These are phyloP conservation scores for Lucilia cuprina DNA, from an alignment of 1,140 invertebrate genomes.

Conservation along the genomic window DNA sequence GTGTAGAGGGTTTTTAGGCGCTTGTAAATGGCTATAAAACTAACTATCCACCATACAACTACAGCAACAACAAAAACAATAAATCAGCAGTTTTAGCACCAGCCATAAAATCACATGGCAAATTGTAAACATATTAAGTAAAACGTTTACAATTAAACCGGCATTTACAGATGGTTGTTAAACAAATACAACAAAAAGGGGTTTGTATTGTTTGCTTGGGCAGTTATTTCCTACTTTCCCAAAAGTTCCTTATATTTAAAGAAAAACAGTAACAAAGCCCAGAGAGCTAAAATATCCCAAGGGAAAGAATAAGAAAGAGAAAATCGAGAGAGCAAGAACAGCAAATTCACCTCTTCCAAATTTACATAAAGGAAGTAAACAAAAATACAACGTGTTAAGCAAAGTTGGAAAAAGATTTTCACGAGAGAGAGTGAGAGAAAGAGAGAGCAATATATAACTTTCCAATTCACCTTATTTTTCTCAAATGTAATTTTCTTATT, in stretches of 20 bases:
- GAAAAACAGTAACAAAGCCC: background rate
- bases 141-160: slow-evolving; percentile 29
- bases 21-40: background rate
- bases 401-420: background rate
- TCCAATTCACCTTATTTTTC: background rate
- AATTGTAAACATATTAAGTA: slow-evolving; percentile 32
- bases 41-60: background rate
- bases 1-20: background rate
- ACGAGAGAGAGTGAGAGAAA: background rate
- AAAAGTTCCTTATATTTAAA: background rate
- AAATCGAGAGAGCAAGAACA: background rate
- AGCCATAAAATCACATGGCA: slow-evolving; percentile 28
- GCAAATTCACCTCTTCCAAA: background rate
- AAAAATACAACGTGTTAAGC: background rate
- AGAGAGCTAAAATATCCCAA: background rate
- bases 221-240: background rate
- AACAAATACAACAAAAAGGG: background rate
- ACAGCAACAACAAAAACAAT: background rate
- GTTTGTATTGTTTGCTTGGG: background rate
- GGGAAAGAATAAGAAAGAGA: background rate
- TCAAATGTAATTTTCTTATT: background rate
- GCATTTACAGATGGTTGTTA: slow-evolving; percentile 21
- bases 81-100: background rate
- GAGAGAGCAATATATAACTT: background rate
- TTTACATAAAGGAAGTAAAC: background rate